Evolutionary conservation across 2,113 vertebrate genomes (phyloP), one percentile per base, ranked within the genome.

Genomic region (Loxodonta africana): DNA sequence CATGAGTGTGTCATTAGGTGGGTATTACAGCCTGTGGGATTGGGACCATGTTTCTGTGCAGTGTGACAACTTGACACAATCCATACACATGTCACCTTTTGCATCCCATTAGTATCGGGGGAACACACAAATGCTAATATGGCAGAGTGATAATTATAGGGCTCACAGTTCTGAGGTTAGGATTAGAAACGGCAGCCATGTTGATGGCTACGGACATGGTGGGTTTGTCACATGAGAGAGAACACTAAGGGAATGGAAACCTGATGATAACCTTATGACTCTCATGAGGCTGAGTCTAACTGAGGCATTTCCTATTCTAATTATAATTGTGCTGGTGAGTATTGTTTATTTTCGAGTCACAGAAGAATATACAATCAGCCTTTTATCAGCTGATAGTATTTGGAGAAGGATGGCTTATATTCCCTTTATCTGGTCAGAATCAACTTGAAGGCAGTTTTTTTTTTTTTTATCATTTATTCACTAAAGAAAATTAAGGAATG

Each of bases 1-100:
- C 91, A 81, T 67, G 80, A 93, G 81, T 88, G 18, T 95, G 83
- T 95, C 84, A 95, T 83, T 94, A 95, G 84, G 90, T 83, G 37
- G 63, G 21, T 91, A 92, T 82, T 57, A 15, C 1, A 93, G 95
- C 83, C 95, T 83, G 1, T 97, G 15, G 71, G 95, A 77, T 90
- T 26, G 11, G 83, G 81, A 53, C 0, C 0, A 28, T 90, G 94
- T 95, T 97, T 96, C 88, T 74, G n/a, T 91, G 93, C 48, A 60
- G 7, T 6, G 44, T 81, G 87, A 95, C 15, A 95, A 95, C 37
- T 1, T 90, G 95, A 85, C 93, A 97, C 83, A 88, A 84, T 84
- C 86, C 37, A 20, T 83, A 85, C 81, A 87, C 69, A 3, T 63
- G 69, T 81, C 95, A 96, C 93, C 78, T 96, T 78, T 77, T 63